Evolutionary conservation across 2,797 vertebrate genomes (phyloP), one percentile per base, ranked within the genome.

Genomic region (Anolis apletophallus): DNA sequence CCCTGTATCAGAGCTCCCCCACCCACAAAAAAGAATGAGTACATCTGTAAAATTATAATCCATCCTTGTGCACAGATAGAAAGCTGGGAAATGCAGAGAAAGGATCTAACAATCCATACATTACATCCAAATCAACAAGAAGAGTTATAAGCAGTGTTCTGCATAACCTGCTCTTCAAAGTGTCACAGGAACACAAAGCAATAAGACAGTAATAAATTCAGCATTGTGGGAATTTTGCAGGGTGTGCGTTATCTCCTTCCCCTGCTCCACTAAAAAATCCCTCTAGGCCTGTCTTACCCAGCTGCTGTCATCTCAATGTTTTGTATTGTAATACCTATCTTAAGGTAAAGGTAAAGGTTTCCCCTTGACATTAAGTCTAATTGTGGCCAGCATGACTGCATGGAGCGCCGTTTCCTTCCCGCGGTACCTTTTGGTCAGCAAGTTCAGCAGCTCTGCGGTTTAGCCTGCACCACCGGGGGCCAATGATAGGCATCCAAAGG

Each of bases 31-130:
- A 71, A 80, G 59, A 87, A 88, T 81, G 7, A 59, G 90, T 88
- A 90, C 23, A 81, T 61, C 78, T 81, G 55, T 75, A 90, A 64
- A 92, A 81, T 16, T 26, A 7, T 19, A 80, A 71, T 84, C 59
- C 61, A 75, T 4, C 61, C 29, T n/a, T 59, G 59, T 17, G 9
- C 16, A 5, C 14, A 52, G 46, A 29, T 54, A 16, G 61, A 29
- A 59, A 4, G 5, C 26, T 59, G 23, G 57, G 23, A 6, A 61
- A 77, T 81, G 23, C 29, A 11, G 59, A 64, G 59, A 26, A 10
- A n/a, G 36, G 26, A 11, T n/a, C 46, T 83, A 26, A 34, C 26
- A 52, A 54, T 72, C 64, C 34, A 54, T 54, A 6, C 46, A 46
- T 6, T 5, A 46, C 46, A 46, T 46, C 46, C 46, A 46, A 46